Evolutionary conservation across 1,140 invertebrate species (phyloP).

Genomic region (Hycleus phaleratus): DNA sequence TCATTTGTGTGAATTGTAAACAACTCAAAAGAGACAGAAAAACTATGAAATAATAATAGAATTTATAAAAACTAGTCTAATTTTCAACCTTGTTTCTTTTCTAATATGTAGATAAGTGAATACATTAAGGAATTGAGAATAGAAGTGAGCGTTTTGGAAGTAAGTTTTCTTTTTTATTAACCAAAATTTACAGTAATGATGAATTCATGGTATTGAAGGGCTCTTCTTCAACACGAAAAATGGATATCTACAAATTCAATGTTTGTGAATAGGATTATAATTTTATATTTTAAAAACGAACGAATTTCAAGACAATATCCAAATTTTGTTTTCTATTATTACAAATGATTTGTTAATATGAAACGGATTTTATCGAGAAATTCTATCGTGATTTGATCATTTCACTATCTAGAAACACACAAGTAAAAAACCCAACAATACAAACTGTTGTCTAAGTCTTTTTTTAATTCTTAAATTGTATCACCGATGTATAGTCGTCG

Average conservation of each 20-base stretch:
- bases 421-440: conserved; percentile 23
- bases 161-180: conserved; percentile 21
- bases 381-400: conserved; percentile 3
- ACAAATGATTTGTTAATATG: background rate
- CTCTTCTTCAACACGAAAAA: conserved; percentile 12
- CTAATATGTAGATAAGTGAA: background rate
- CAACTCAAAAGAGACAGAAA: conserved; percentile 14
- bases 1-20: conserved; percentile 26
- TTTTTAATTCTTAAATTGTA: background rate
- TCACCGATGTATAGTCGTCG: conserved; percentile 8
- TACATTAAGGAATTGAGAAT: background rate
- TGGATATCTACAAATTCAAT: conserved; percentile 21
- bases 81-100: background rate
- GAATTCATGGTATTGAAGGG: conserved; percentile 16
- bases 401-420: conserved; percentile 19
- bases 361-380: background rate
- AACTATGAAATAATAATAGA: conserved; percentile 10
- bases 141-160: background rate
- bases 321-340: background rate
- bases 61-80: conserved; percentile 5
- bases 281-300: conserved; percentile 3
- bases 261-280: conserved; percentile 11
- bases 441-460: conserved; percentile 18
- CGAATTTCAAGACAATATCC: background rate
- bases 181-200: conserved; percentile 27